These are phyloP conservation scores for Clarias macrocephalus DNA, from an alignment of 2,113 vertebrate genomes.

Conservation along the genomic window DNA sequence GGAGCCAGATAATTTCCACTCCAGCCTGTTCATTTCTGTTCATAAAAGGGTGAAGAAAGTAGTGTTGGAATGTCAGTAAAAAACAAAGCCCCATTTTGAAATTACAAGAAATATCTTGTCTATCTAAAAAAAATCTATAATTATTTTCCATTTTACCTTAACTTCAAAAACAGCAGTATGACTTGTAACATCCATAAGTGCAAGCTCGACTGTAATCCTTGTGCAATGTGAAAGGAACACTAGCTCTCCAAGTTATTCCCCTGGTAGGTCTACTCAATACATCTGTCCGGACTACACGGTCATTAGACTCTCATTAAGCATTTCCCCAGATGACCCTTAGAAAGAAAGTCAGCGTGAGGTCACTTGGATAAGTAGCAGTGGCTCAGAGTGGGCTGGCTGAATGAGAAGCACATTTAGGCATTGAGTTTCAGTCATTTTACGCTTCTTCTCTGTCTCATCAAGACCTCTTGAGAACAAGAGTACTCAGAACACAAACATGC, in stretches of 20 bases:
- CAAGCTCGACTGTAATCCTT: background rate
- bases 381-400: slow-evolving; percentile 34
- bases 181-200: background rate
- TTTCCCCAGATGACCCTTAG: slow-evolving; percentile 42
- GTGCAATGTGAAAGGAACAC: slow-evolving; percentile 13
- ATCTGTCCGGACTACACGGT: slow-evolving; percentile 37
- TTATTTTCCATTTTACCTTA: background rate
- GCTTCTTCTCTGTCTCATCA: slow-evolving; percentile 37
- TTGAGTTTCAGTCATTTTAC: slow-evolving; percentile 53
- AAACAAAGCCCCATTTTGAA: background rate
- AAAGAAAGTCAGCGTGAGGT: slow-evolving; percentile 33
- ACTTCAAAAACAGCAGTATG: background rate
- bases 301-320: slow-evolving; percentile 52
- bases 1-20: slow-evolving; percentile 22
- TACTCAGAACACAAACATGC: slow-evolving; percentile 31
- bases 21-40: slow-evolving; percentile 35
- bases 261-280: slow-evolving; percentile 46
- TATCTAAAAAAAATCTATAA: background rate
- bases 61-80: background rate
- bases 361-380: slow-evolving; percentile 38
- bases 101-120: background rate
- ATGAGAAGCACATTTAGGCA: slow-evolving; percentile 25
- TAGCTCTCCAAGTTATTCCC: slow-evolving; percentile 39
- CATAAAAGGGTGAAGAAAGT: slow-evolving; percentile 7
- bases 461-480: slow-evolving; percentile 41